These are phyloP conservation scores for Philereme vetulata DNA, from an alignment of 2,888 invertebrate species.

Conservation along the genomic window DNA sequence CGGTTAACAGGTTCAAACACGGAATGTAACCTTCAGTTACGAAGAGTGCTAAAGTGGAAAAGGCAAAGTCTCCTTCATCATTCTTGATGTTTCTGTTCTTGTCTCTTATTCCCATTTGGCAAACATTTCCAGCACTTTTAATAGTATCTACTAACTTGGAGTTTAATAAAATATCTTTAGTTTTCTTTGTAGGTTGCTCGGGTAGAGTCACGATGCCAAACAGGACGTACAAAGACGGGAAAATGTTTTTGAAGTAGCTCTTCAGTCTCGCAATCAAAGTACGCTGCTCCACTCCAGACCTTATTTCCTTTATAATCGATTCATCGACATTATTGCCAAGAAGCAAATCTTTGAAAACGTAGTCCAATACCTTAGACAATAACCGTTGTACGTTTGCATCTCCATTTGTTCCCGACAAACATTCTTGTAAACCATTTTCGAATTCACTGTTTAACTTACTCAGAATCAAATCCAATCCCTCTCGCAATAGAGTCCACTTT, in stretches of 20 bases:
- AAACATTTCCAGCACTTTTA: slow-evolving; percentile 53
- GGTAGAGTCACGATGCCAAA: slow-evolving; percentile 60
- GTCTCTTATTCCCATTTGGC: slow-evolving; percentile 55
- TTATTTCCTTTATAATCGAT: slow-evolving; percentile 57
- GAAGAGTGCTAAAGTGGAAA: slow-evolving; percentile 61
- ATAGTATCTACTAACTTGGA: slow-evolving; percentile 60
- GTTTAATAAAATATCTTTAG: slow-evolving; percentile 49
- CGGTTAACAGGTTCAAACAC: slow-evolving; percentile 62
- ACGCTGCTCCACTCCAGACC: slow-evolving; percentile 57
- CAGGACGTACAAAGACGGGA: slow-evolving; percentile 68
- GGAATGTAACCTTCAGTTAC: slow-evolving; percentile 74
- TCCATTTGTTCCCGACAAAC: slow-evolving; percentile 80
- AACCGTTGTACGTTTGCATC: slow-evolving; percentile 76
- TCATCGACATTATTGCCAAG: slow-evolving; percentile 59
- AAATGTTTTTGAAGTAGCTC: slow-evolving; percentile 71
- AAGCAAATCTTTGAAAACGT: slow-evolving; percentile 72
- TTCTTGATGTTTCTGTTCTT: slow-evolving; percentile 49
- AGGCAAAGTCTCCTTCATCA: slow-evolving; percentile 58
- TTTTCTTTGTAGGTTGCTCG: slow-evolving; percentile 53
- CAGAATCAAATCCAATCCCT: slow-evolving; percentile 67
- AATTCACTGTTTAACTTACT: slow-evolving; percentile 58
- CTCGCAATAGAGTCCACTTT: slow-evolving; percentile 73
- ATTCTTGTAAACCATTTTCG: slow-evolving; percentile 69
- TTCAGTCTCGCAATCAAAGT: slow-evolving; percentile 60
- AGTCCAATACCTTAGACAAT: slow-evolving; percentile 77